phyloP scores from a whole-genome alignment of 2,888 invertebrate species.

The Tineola bisselliella region DNA sequence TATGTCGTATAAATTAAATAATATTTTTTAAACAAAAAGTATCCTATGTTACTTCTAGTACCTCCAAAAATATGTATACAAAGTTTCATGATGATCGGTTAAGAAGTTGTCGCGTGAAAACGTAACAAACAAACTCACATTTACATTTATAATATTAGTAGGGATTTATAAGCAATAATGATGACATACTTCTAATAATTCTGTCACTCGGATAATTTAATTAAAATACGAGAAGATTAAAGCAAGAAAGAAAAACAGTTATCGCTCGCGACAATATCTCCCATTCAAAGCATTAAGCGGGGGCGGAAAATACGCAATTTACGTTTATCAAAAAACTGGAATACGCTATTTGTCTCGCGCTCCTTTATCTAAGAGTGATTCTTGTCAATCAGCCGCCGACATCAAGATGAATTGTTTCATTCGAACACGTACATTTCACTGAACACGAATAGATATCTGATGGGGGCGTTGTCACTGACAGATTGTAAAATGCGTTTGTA shows the following conservation, averaged over 20 bases:
- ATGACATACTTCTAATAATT: too few species aligned
- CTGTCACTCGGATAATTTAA: background rate
- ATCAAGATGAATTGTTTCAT: constrained; percentile 7
- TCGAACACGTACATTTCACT: background rate
- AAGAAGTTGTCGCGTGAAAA: too few species aligned
- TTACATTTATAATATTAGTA: too few species aligned
- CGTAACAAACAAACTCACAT: too few species aligned
- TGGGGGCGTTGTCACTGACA: background rate
- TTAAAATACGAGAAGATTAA: background rate
- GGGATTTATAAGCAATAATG: too few species aligned
- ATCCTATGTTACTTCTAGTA: too few species aligned
- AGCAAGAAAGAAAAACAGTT: background rate
- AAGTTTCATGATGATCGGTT: too few species aligned
- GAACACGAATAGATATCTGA: background rate
- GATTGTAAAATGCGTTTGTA: background rate
- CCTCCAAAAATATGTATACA: too few species aligned
- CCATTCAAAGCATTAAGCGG: background rate
- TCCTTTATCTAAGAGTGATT: constrained; percentile 9
- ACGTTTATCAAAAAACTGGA: constrained; percentile 9
- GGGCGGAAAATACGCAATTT: constrained; percentile 1
- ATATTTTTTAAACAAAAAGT: too few species aligned
- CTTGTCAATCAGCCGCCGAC: constrained; percentile 11
- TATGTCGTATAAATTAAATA: too few species aligned
- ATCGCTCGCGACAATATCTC: background rate
- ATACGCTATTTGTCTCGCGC: constrained; percentile 11